A percentile compares a stretch with the other conserved stretches of the same genome.
phyloP scores from a whole-genome alignment of 2,113 vertebrate genomes.

The Eonycteris spelaea region DNA sequence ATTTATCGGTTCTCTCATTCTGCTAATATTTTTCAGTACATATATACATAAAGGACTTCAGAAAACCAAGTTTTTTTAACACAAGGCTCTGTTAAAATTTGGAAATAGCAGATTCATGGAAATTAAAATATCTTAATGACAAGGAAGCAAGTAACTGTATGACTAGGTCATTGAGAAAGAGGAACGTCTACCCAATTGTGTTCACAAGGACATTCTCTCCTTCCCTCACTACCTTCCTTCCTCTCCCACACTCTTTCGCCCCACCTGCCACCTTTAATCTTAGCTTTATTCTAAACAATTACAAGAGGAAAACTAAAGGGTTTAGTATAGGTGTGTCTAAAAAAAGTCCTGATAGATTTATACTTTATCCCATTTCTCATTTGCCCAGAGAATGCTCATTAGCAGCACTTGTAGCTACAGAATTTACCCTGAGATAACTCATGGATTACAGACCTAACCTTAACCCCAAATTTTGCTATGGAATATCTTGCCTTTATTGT shows the following conservation, averaged over 20 bases:
- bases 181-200: no score
- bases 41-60: not conserved
- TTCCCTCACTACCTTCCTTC: not conserved
- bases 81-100: not conserved
- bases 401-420: no score
- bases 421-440: no score
- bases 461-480: no score
- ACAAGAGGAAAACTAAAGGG: not conserved
- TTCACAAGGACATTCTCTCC: rapidly evolving
- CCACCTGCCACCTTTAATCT: not conserved
- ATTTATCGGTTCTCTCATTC: not conserved
- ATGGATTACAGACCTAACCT: no score
- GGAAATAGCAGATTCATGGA: not conserved
- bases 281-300: not conserved
- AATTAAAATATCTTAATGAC: not conserved
- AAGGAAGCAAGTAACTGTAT: not conserved
- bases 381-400: no score
- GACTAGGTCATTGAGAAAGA: not conserved
- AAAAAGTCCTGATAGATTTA: not conserved
- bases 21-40: not conserved
- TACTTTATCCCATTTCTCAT: not conserved
- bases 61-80: not conserved
- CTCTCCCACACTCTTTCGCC: not conserved
- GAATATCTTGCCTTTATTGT: no score
- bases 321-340: not conserved